Evolutionary conservation across 2,113 vertebrate species (phyloP).

Genomic region (Chauna torquata): DNA sequence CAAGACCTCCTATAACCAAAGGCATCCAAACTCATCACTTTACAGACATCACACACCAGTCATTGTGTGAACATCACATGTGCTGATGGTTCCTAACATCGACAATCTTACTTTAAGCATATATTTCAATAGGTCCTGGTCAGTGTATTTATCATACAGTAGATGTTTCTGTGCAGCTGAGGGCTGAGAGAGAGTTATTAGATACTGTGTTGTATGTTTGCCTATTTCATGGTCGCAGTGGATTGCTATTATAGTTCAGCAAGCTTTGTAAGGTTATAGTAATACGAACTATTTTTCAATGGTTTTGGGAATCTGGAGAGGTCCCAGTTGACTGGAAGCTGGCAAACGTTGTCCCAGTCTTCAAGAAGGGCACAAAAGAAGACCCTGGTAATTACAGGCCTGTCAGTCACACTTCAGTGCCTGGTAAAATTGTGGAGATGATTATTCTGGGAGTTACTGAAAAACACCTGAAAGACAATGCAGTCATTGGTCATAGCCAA

Average conservation of each 20-base stretch:
- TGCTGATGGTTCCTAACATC: not conserved
- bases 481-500: too few relatives aligned
- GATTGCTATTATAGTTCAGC: not conserved
- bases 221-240: not conserved
- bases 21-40: not conserved
- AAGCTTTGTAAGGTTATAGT: not conserved
- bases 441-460: too few relatives aligned
- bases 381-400: too few relatives aligned
- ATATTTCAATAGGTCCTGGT: not conserved
- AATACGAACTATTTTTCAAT: too few relatives aligned
- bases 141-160: not conserved
- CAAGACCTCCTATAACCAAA: not conserved
- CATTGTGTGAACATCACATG: not conserved
- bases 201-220: not conserved
- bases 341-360: too few relatives aligned
- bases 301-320: too few relatives aligned
- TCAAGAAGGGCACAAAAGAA: too few relatives aligned
- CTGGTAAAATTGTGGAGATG: too few relatives aligned
- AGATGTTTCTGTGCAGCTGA: not conserved
- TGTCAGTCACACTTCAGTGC: too few relatives aligned
- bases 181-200: not conserved
- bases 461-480: too few relatives aligned
- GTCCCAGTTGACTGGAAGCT: too few relatives aligned
- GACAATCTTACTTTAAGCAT: not conserved
- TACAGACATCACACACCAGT: not conserved